phyloP scores from a whole-genome alignment of 2,888 invertebrate genomes.

The Drosophila kokeensis region DNA sequence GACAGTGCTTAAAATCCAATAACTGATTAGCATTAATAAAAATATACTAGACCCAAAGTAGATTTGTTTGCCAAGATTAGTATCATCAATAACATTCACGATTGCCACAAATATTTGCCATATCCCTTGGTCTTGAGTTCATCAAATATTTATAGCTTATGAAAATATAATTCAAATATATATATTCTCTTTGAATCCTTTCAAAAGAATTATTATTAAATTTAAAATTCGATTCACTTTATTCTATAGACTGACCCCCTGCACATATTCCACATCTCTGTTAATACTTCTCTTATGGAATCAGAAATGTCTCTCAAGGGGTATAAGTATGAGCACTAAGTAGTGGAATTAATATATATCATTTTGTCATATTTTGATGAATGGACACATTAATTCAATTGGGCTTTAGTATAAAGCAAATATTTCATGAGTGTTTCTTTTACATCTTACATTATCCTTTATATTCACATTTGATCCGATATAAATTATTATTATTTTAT shows the following conservation, averaged over 20 bases:
- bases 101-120: not conserved
- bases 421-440: not conserved
- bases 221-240: not conserved
- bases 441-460: not conserved
- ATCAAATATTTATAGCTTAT: not conserved
- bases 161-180: not conserved
- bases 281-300: not conserved
- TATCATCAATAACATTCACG: not conserved
- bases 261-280: not conserved
- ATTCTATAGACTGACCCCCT: no score
- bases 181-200: not conserved
- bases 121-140: not conserved
- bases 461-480: not conserved
- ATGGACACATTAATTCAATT: not conserved
- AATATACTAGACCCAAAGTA: not conserved
- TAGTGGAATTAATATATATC: not conserved
- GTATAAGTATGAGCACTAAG: not conserved
- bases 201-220: not conserved
- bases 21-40: not conserved
- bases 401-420: not conserved
- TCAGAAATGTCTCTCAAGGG: not conserved
- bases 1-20: rapidly evolving
- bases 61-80: not conserved
- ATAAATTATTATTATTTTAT: not conserved
- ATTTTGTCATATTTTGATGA: not conserved